A percentile compares a stretch with the other conserved stretches of the same genome.
phyloP scores from a whole-genome alignment of 53 echinoderm and acorn worm genomes.

The Holothuria scabra region DNA sequence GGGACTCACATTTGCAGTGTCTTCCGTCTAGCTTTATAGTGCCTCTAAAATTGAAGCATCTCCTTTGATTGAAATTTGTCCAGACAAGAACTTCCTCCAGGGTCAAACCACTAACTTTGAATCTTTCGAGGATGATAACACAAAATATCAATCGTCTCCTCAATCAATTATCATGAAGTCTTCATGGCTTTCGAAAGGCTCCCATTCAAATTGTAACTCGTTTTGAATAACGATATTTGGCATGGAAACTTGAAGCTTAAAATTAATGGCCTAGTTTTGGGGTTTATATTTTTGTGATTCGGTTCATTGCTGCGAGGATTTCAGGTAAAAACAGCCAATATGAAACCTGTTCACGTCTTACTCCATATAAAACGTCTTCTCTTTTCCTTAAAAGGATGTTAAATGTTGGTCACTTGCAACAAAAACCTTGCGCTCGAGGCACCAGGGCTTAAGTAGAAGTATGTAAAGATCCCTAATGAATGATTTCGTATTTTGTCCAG shows the following conservation, averaged over 20 bases:
- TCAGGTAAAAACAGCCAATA: not conserved
- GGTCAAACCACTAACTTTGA: slow-evolving; percentile 37
- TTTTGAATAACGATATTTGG: slow-evolving; percentile 39
- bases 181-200: not conserved
- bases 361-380: slow-evolving; percentile 16
- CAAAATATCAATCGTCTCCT: slow-evolving; percentile 32
- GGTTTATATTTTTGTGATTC: not conserved
- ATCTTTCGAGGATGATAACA: slow-evolving; percentile 5
- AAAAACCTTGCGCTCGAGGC: too few species aligned
- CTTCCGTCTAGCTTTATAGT: not conserved
- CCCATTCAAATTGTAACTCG: not conserved
- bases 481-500: too few species aligned
- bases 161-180: slow-evolving; percentile 41
- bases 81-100: slow-evolving; percentile 32
- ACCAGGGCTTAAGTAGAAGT: too few species aligned
- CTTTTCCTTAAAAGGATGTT: not conserved
- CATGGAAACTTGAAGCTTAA: slow-evolving; percentile 11
- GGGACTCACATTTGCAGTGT: not conserved
- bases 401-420: too few species aligned
- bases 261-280: slow-evolving; percentile 47
- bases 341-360: not conserved
- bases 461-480: too few species aligned
- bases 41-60: slow-evolving; percentile 40
- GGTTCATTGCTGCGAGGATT: slow-evolving; percentile 25
- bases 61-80: slow-evolving; percentile 34